These are phyloP conservation scores for Prunella strophiata DNA, from an alignment of 2,797 vertebrate species.

Conservation along the genomic window DNA sequence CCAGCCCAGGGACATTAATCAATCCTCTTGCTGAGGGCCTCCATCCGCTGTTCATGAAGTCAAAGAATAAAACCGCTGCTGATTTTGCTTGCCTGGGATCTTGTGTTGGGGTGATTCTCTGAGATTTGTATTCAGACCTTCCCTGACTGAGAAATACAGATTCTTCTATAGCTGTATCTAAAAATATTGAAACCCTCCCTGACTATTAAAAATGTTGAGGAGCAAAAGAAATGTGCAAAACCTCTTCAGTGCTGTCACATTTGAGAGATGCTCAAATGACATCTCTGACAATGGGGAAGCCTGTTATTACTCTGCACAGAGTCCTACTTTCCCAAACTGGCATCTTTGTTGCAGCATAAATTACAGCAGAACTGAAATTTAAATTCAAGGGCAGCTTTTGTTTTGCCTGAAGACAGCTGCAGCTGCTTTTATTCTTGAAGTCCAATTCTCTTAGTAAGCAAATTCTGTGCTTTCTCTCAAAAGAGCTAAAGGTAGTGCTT, in stretches of 20 bases:
- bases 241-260: not conserved
- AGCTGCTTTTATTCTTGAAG: slow-evolving; percentile 58
- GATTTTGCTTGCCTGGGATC: not conserved
- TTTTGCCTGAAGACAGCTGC: slow-evolving; percentile 67
- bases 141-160: not conserved
- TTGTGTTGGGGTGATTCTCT: not conserved
- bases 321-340: slow-evolving; percentile 58
- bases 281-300: slow-evolving; percentile 63
- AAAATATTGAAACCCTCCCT: slow-evolving; percentile 22
- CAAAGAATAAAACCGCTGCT: not conserved
- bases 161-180: not conserved
- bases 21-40: not conserved
- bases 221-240: slow-evolving; percentile 2
- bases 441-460: slow-evolving; percentile 58
- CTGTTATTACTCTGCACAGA: slow-evolving; percentile 55
- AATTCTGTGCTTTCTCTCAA: slow-evolving; percentile 17
- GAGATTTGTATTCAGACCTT: not conserved
- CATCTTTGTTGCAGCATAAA: slow-evolving; percentile 42
- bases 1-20: not conserved
- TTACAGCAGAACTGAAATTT: slow-evolving; percentile 52
- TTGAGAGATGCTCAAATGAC: not conserved
- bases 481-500: slow-evolving; percentile 36
- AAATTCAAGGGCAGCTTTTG: slow-evolving; percentile 65
- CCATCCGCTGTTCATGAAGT: not conserved
- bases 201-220: not conserved